Evolutionary conservation across 1,140 invertebrate genomes (phyloP).

Genomic region (Solenopsis fugax): DNA sequence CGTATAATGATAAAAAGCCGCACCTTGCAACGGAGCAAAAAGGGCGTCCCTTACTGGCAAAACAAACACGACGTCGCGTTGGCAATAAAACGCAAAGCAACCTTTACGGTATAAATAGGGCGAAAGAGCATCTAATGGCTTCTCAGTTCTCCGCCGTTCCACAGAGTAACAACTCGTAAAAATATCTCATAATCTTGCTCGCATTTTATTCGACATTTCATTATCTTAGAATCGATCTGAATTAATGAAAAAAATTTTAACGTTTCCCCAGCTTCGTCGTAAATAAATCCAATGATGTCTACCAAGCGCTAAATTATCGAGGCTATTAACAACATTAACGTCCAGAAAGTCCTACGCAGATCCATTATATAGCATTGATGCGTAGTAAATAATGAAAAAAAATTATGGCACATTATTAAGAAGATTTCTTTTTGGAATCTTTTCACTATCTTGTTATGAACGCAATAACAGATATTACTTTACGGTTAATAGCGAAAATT

Average conservation of each 20-base stretch:
- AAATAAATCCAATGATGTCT: slow-evolving; percentile 2
- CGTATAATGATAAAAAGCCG: slow-evolving; percentile 58
- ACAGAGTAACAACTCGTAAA: slow-evolving; percentile 24
- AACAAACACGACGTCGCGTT: slow-evolving; percentile 51
- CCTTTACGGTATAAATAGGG: slow-evolving; percentile 57
- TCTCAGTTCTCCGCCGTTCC: slow-evolving; percentile 18
- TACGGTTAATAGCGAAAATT: slow-evolving; percentile 35
- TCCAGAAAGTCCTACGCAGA: slow-evolving; percentile 24
- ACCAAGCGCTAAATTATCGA: background rate
- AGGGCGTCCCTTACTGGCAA: slow-evolving; percentile 57
- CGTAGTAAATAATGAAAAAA: background rate
- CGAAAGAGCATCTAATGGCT: slow-evolving; percentile 45
- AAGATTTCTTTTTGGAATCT: slow-evolving; percentile 7
- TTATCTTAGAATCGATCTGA: background rate
- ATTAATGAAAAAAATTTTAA: slow-evolving; percentile 2
- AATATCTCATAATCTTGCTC: slow-evolving; percentile 23
- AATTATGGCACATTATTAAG: background rate
- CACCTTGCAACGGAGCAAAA: slow-evolving; percentile 44
- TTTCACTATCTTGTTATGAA: background rate
- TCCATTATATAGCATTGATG: background rate
- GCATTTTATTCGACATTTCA: background rate
- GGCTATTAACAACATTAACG: slow-evolving; percentile 23
- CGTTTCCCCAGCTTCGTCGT: background rate
- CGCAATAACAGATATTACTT: background rate
- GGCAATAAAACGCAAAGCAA: slow-evolving; percentile 55